Base-by-base conservation (phyloP, 2,797 vertebrate genomes). In the Neosalanx taihuensis region DNA sequence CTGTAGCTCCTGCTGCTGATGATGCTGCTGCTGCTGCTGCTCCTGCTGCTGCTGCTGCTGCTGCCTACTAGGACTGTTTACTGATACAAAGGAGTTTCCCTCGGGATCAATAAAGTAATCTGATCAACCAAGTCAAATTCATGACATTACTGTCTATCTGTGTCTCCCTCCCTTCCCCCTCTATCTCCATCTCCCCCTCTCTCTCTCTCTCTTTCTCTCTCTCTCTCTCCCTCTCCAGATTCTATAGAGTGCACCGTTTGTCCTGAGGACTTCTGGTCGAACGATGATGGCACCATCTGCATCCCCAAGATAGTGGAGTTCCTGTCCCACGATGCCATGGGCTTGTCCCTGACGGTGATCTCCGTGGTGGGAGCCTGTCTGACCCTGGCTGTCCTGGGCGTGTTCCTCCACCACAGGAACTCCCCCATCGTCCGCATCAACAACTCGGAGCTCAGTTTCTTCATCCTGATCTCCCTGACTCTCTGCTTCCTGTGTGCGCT, bases 391-490 rank as follows among this genome's bases (percentile, higher is more conserved):
- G 81, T 91, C 58, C 78, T 89, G 64, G 80, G 73, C 29, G 83
- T 91, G 23, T 92, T 93, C 73, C 76, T 90, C 64, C 75, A 84
- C 67, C 73, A 91, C 80, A 88, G 86, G 82, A 86, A 85, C 70
- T 91, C 90, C 29, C 83, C 89, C 2, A 81, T 93, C 1, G 87
- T 93, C 30, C 88, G 90, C 9, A 77, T 92, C 2, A 92, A 93
- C 69, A 93, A 93, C 71, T 91, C 91, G 12, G 91, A 92, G 72
- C 87, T 93, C n/a, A 93, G 92, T 71, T 91, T 90, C 76, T 91
- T 92, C 60, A 90, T 90, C 20, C 79, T 92, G 18, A 70, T 92
- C 1, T 87, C 92, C 0, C 70, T 92, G 60, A 84, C 81, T 23
- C 78, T 92, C 2, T 93, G 90, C 75, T 92, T 91, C 71, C 78